Evolutionary conservation across 2,888 invertebrate genomes (phyloP).

Genomic region (Drosophila paranaensis): DNA sequence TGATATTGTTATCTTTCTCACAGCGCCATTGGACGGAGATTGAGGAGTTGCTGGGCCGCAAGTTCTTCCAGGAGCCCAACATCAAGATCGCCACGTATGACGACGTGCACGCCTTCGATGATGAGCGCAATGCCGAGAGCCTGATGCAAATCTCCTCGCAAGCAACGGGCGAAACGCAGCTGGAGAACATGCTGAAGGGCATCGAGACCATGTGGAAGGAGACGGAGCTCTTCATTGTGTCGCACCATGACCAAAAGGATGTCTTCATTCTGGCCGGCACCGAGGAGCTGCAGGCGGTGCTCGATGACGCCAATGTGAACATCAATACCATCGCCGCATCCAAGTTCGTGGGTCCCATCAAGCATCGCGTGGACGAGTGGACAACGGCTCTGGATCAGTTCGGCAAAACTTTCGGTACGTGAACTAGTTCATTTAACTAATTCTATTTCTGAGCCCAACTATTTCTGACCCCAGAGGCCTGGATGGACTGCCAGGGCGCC

Average conservation of each 20-base stretch:
- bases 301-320: constrained; percentile 95
- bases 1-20: neutral
- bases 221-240: constrained; percentile 90
- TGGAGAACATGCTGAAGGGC: constrained; percentile 92
- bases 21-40: constrained; percentile 94
- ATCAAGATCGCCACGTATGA: constrained; percentile 89
- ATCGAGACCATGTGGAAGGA: constrained; percentile 94
- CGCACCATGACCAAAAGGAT: constrained; percentile 93
- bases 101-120: constrained; percentile 89
- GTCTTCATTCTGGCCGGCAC: constrained; percentile 93
- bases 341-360: constrained; percentile 93
- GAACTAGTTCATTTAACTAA: neutral
- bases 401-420: constrained; percentile 90
- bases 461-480: constrained; percentile 88
- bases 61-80: constrained; percentile 89
- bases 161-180: constrained; percentile 94
- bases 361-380: constrained; percentile 93
- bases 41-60: constrained; percentile 90
- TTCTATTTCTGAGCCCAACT: too few species aligned
- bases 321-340: constrained; percentile 95
- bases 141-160: constrained; percentile 94
- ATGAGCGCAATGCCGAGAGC: constrained; percentile 87
- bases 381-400: constrained; percentile 90
- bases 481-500: constrained; percentile 94
- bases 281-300: constrained; percentile 92